Conservation (phyloP, 2,113 vertebrate genomes). For the Engraulis encrasicolus region DNA sequence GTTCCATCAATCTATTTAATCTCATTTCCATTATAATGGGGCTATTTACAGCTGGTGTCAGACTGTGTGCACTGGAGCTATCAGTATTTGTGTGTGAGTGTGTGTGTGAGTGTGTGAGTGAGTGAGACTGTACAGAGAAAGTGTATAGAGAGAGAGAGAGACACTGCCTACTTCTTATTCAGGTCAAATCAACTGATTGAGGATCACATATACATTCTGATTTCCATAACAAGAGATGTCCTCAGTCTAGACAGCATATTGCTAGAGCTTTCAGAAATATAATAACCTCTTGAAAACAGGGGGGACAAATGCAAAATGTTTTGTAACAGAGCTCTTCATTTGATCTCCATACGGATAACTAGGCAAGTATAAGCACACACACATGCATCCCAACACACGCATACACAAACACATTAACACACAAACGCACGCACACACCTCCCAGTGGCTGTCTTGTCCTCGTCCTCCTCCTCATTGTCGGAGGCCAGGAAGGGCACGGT, state of each 20-base stretch:
- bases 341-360: too few species aligned
- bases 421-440: constrained; percentile 72
- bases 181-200: neutral
- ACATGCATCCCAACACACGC: neutral
- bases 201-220: neutral
- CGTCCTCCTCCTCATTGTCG: constrained; percentile 98
- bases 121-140: too few species aligned
- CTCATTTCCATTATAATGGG: neutral
- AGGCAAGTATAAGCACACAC: neutral
- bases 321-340: too few species aligned
- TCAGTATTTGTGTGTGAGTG: neutral
- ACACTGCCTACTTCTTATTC: too few species aligned
- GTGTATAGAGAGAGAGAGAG: too few species aligned
- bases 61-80: neutral
- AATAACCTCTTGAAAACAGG: neutral
- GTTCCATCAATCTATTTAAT: neutral
- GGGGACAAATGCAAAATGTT: neutral
- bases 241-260: neutral
- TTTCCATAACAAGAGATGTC: neutral
- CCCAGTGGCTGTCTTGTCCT: constrained; percentile 91
- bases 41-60: neutral
- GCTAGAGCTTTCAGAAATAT: neutral
- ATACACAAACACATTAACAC: neutral
- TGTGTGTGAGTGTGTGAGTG: too few species aligned
- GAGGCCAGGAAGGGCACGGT: constrained; percentile 95